Conservation (phyloP, 2,113 vertebrate species). For the Gopherus flavomarginatus region DNA sequence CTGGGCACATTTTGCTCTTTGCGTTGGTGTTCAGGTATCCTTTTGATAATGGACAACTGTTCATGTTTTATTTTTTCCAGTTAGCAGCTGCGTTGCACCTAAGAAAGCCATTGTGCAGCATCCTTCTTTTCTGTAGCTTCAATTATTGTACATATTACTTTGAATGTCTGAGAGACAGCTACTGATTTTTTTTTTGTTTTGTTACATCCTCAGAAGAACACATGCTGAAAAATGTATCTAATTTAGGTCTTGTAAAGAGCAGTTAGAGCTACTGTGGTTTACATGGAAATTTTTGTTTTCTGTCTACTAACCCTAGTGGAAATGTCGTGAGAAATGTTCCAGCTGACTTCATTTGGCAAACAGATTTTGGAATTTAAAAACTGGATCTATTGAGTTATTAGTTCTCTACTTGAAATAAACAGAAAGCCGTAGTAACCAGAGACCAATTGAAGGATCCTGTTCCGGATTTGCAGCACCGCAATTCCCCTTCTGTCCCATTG, state of each 20-base stretch:
- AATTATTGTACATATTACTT: neutral
- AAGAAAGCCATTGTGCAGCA: neutral
- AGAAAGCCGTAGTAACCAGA: neutral
- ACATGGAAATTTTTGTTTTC: no score
- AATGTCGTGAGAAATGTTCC: neutral
- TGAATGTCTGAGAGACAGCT: neutral
- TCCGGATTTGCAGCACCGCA: slow-evolving; percentile 7
- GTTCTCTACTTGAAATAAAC: neutral
- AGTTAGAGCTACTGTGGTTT: no score
- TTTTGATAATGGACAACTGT: no score
- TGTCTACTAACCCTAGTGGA: no score
- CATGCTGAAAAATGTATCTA: no score
- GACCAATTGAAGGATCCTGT: neutral
- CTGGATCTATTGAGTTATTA: neutral
- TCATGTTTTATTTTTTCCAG: neutral
- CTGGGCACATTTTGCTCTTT: neutral
- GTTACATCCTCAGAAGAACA: no score
- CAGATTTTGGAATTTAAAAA: neutral
- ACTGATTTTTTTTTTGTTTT: neutral
- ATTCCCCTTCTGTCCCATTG: neutral
- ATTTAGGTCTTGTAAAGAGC: no score
- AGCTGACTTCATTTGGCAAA: neutral
- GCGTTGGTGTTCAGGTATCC: neutral
- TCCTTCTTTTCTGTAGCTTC: neutral
- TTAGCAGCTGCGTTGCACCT: neutral